Evolutionary conservation across 2,888 invertebrate species (phyloP), one percentile per base, ranked within the genome.

Genomic region (Geophilus truncorum): DNA sequence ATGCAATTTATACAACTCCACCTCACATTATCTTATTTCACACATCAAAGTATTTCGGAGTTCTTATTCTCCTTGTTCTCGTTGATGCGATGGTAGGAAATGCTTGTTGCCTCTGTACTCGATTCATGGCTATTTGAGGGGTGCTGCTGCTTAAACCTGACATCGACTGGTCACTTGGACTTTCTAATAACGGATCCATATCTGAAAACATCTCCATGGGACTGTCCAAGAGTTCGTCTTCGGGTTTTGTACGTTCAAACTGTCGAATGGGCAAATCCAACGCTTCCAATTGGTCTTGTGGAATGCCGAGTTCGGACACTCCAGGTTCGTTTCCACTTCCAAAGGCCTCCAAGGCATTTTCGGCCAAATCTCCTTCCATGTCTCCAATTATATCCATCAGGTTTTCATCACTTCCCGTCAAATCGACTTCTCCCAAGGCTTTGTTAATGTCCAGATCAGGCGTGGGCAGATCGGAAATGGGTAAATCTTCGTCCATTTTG

Each of bases 41-140:
- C 77, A 85, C 81, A 77, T 86, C 86, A 82, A 85, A 86, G 81
- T 86, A 85, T 82, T 85, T 86, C 0, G 86, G 86, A 9, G 85
- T 85, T 77, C 84, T 83, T 36, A 86, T 86, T 77, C 85, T 82
- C 21, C 86, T 81, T 28, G 86, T 86, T 40, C 86, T 82, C 15
- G 86, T 86, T 9, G 86, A 83, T 9, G 85, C 85, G 1, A 85
- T 81, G 1, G 85, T 85, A 21, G 85, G 83, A 30, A 81, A 82
- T 9, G 23, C 21, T 18, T 10, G 21, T 62, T 32, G 12, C n/a
- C n/a, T n/a, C 18, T 79, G 62, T 12, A 30, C 15, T 57, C 79
- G 28, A 23, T 57, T 18, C 5, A 28, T 25, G 18, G 79, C 23
- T 5, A 28, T 70, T 28, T 70, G 25, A 25, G 70, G 15, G 15